Evolutionary conservation across 2,888 invertebrate genomes (phyloP).

Genomic region (Eremobia ochroleuca): DNA sequence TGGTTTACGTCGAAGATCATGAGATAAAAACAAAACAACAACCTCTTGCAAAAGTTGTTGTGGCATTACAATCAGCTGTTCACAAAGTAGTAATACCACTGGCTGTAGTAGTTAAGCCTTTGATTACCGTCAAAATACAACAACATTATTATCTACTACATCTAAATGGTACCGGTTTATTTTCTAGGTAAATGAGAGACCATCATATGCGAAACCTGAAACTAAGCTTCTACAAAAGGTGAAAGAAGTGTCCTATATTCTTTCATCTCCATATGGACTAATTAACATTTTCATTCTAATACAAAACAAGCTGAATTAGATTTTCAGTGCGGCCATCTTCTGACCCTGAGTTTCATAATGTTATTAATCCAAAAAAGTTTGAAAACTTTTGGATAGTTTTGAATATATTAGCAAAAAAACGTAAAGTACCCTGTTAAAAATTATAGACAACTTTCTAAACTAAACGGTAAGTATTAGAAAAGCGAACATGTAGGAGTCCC

Average conservation of each 20-base stretch:
- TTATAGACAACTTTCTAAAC: constrained; percentile 1
- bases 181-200: not conserved
- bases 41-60: not conserved
- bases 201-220: not conserved
- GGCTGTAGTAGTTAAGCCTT: not conserved
- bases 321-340: not conserved
- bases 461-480: constrained; percentile 36
- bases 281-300: not conserved
- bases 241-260: constrained; percentile 1
- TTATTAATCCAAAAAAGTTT: not conserved
- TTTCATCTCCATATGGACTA: not conserved
- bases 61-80: constrained; percentile 37
- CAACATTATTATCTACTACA: not conserved
- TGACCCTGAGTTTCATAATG: constrained; percentile 4
- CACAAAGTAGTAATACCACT: not conserved
- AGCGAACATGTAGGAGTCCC: constrained; percentile 31
- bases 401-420: not conserved
- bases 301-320: not conserved
- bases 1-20: not conserved
- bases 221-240: not conserved
- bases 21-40: not conserved
- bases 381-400: not conserved
- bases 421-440: not conserved
- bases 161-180: constrained; percentile 19
- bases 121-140: constrained; percentile 10